phyloP scores from a whole-genome alignment of 2,888 invertebrate species.

The Agonopterix alstromeriana region DNA sequence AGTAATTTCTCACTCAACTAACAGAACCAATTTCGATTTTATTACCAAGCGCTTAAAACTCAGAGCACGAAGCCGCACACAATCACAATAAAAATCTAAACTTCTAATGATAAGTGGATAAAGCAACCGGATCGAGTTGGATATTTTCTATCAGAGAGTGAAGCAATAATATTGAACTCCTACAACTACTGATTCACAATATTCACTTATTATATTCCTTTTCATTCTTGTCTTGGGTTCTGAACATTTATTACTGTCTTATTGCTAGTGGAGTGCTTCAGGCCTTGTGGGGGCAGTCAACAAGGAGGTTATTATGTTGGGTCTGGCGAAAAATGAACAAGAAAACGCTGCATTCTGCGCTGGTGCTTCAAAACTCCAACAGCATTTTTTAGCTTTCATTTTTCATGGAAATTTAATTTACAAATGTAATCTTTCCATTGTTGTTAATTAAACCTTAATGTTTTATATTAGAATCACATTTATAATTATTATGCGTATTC shows the following conservation, averaged over 20 bases:
- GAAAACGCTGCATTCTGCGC: conserved; percentile 53
- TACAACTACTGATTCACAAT: conserved; percentile 56
- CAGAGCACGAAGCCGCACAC: conserved; percentile 19
- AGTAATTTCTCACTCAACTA: too few species aligned
- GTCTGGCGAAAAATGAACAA: conserved; percentile 66
- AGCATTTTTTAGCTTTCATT: neutral
- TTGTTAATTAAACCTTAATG: too few species aligned
- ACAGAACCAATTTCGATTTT: neutral
- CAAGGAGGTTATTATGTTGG: conserved; percentile 73
- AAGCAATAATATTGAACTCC: conserved; percentile 57
- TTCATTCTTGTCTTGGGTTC: conserved; percentile 63
- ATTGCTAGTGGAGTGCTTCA: conserved; percentile 67
- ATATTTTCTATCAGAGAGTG: neutral
- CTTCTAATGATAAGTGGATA: conserved; percentile 34
- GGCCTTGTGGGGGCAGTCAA: conserved; percentile 60
- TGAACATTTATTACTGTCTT: conserved; percentile 75
- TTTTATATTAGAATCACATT: too few species aligned
- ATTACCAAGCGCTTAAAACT: conserved; percentile 10
- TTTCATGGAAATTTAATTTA: too few species aligned
- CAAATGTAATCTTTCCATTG: too few species aligned
- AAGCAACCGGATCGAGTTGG: conserved; percentile 27
- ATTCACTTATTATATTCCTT: conserved; percentile 67
- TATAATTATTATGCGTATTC: too few species aligned
- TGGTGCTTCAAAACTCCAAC: conserved; percentile 26
- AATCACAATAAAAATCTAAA: conserved; percentile 23